Percentiles rank a stretch among this genome's conserved stretches.
These are phyloP conservation scores for Cyanistes caeruleus DNA, from an alignment of 2,113 vertebrate species.

Conservation along the genomic window DNA sequence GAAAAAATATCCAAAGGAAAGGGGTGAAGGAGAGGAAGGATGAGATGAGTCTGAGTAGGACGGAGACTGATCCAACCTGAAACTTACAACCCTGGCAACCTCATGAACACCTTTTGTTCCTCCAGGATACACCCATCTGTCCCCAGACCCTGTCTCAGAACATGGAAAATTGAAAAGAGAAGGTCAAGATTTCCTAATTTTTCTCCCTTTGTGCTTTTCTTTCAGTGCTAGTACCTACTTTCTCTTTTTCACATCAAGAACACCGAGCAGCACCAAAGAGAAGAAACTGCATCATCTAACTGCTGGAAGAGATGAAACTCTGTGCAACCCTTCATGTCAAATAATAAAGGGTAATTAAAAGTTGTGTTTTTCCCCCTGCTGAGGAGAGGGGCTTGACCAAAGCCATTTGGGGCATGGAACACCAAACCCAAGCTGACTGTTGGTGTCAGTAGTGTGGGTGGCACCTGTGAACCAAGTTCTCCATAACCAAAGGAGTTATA, in stretches of 20 bases:
- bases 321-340: background rate
- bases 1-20: background rate
- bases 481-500: background rate
- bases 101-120: background rate
- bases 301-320: background rate
- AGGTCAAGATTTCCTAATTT: background rate
- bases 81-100: background rate
- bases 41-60: background rate
- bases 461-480: slow-evolving; percentile 59
- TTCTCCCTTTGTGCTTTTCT: background rate
- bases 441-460: background rate
- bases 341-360: background rate
- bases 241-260: background rate
- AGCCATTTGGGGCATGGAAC: slow-evolving; percentile 32
- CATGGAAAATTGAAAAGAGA: background rate
- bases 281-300: background rate
- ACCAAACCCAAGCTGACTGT: slow-evolving; percentile 18
- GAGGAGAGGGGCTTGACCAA: slow-evolving; percentile 36
- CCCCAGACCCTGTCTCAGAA: background rate
- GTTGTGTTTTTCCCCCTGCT: background rate
- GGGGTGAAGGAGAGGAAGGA: background rate
- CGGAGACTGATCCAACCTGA: background rate
- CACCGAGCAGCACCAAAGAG: background rate
- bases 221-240: background rate
- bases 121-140: background rate